Conservation (phyloP, 1,140 invertebrate species). For the Zaprionus camerounensis region DNA sequence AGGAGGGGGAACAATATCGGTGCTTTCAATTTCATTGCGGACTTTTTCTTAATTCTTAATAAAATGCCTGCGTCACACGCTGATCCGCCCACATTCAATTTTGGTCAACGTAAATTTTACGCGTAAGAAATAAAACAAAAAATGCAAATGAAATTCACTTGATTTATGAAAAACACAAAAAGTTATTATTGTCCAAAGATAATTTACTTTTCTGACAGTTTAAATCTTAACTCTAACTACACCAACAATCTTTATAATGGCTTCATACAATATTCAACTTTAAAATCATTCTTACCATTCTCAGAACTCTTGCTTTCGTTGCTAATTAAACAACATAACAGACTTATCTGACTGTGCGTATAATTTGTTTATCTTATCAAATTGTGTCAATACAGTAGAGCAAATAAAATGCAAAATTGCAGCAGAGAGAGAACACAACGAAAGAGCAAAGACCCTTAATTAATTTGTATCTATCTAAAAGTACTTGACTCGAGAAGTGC, state of each 20-base stretch:
- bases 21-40: slow-evolving; percentile 22
- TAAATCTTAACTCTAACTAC: no score
- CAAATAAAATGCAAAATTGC: slow-evolving; percentile 23
- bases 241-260: no score
- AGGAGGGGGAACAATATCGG: neutral
- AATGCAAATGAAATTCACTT: neutral
- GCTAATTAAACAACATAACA: neutral
- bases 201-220: no score
- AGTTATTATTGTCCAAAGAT: neutral
- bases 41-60: slow-evolving; percentile 57
- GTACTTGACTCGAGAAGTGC: neutral
- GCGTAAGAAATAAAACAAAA: neutral
- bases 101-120: slow-evolving; percentile 1
- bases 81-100: slow-evolving; percentile 41
- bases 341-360: slow-evolving; percentile 6
- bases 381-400: neutral
- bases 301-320: neutral
- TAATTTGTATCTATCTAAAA: neutral
- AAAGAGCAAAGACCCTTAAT: slow-evolving; percentile 2
- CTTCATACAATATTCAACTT: neutral
- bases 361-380: slow-evolving; percentile 20
- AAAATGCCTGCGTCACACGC: slow-evolving; percentile 36
- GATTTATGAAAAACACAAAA: neutral
- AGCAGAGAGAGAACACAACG: neutral
- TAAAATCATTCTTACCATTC: neutral